Evolutionary conservation across 1,140 invertebrate species (phyloP).

Genomic region (Pristionchus pacificus): DNA sequence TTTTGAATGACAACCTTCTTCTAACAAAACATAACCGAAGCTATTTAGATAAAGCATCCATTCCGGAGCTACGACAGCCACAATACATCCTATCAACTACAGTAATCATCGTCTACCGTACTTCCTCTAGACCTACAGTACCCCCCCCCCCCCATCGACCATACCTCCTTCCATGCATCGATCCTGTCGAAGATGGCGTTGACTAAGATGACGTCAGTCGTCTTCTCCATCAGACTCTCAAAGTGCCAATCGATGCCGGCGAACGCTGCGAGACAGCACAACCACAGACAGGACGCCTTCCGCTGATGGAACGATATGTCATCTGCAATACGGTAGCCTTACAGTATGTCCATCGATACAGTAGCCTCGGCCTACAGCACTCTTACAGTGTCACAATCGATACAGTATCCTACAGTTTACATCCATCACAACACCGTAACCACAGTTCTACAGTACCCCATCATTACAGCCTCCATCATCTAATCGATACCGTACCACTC

Average conservation of each 20-base stretch:
- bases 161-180: too few species aligned
- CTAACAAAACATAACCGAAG: too few species aligned
- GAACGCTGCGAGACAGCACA: constrained; percentile 28
- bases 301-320: constrained; percentile 22
- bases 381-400: not conserved
- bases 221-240: constrained; percentile 20
- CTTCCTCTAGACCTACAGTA: too few species aligned
- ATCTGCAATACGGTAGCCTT: constrained; percentile 8
- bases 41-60: too few species aligned
- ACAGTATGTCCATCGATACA: constrained; percentile 4
- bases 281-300: constrained; percentile 30
- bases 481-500: not conserved
- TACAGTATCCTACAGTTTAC: not conserved
- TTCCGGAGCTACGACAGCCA: too few species aligned
- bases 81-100: too few species aligned
- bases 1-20: too few species aligned
- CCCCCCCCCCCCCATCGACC: too few species aligned
- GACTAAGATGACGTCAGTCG: too few species aligned
- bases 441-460: constrained; percentile 8
- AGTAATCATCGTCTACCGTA: too few species aligned
- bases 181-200: too few species aligned
- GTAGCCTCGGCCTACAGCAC: constrained; percentile 6
- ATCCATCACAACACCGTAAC: not conserved
- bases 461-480: not conserved
- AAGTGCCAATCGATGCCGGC: constrained; percentile 30